Evolutionary conservation across 2,113 vertebrate genomes (phyloP), one percentile per base, ranked within the genome.

Genomic region (Tetrax tetrax): DNA sequence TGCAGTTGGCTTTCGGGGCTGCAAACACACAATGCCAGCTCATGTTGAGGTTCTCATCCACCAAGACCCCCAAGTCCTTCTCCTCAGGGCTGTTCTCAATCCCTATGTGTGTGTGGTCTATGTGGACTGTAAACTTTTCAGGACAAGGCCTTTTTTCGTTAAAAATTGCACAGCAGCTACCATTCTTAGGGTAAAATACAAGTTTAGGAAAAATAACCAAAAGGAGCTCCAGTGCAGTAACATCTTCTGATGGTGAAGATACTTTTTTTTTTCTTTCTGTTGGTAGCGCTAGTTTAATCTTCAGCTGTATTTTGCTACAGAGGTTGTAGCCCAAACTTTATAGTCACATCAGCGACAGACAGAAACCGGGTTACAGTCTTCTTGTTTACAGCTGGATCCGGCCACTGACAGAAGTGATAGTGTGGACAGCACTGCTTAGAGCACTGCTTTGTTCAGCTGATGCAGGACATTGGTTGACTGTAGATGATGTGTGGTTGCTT

Each of bases 381-480:
- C 2, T 38, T 27, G 8, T 84, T 95, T 88, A 81, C 68, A 76
- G 79, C 7, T 80, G 51, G 21, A 38, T 95, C 68, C 91, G 93
- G 21, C 28, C 37, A 85, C 41, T 57, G 72, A 7, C 6, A 38
- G 19, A 57, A 89, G 27, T 22, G 0, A 20, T 28, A 25, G 15
- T 1, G 0, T 12, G 59, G 56, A 63, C 22, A 35, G n/a, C 17
- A 35, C 48, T 54, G 38, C 33, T 5, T 70, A 80, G 51, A 65
- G 45, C 84, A 85, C 47, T 86, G 4, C 79, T 96, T 88, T 82
- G 54, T 96, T 97, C 68, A 70, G 57, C 71, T 77, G 63, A 61
- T 89, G 85, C 89, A 83, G 87, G 90, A 91, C 50, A 61, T 50
- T 22, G 22, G 54, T 94, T 95, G 91, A 83, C 94, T 89, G 53